Evolutionary conservation across 1,140 invertebrate species (phyloP), one percentile per base, ranked within the genome.

Genomic region (Dryas iulia): DNA sequence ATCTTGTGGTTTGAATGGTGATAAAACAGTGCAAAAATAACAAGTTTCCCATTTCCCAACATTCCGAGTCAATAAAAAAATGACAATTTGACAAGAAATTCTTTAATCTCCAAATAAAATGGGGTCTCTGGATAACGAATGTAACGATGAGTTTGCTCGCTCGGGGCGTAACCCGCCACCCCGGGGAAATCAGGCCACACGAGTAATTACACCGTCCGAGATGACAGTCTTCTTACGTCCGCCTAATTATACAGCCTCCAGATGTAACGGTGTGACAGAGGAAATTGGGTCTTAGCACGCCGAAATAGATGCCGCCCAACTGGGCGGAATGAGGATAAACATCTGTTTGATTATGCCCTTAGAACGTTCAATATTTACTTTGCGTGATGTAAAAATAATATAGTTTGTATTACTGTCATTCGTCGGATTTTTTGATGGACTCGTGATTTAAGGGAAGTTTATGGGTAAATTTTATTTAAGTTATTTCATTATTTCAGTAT

Each of bases 161-260:
- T 18, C 33, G n/a, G 33, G 24, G 59, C 59, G 35, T 47, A 8
- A 28, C 24, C 23, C 59, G 12, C 39, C 39, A 25, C 59, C 39
- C 59, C 33, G 24, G 59, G 59, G 59, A 62, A 62, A 62, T 62
- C 59, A 52, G 24, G 25, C 4, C 59, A 62, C 59, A 47, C 35
- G 21, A 35, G 39, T 62, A 52, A 62, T 62, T 62, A 62, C 59
- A 24, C 26, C 14, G 24, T 11, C 18, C 33, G 28, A 62, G 35
- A 62, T 53, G 59, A 52, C 59, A 62, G 59, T 28, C 23, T 47
- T 53, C 39, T 59, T 59, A 59, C 3, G n/a, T 62, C 24, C 59
- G 25, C 39, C 30, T 53, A 62, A 62, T 52, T 61, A 61, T 52
- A 61, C 35, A 61, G 12, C 10, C 25, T 47, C 18, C 14, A 47